Conservation (phyloP, 2,888 invertebrate species). For the Drosophila fulvimacula region DNA sequence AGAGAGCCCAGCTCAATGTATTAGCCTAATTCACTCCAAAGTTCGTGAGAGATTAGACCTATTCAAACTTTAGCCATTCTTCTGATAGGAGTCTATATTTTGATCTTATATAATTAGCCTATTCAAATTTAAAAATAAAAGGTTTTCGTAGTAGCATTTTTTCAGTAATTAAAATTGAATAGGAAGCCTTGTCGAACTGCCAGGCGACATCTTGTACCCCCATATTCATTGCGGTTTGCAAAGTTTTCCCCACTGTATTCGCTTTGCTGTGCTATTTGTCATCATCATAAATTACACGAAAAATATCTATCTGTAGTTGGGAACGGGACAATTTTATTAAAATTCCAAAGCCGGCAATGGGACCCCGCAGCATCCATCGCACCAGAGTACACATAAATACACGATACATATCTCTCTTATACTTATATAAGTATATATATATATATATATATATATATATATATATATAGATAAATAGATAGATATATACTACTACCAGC, state of each 20-base stretch:
- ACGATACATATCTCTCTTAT: slow-evolving; percentile 5
- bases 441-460: neutral
- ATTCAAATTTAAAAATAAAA: too few relatives aligned
- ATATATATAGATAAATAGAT: too few relatives aligned
- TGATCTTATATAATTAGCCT: too few relatives aligned
- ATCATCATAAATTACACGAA: slow-evolving; percentile 79
- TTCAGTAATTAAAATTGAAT: neutral
- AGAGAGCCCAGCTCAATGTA: neutral
- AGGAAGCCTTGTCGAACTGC: neutral
- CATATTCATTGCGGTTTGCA: neutral
- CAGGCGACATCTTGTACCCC: neutral
- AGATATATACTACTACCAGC: neutral
- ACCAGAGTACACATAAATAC: slow-evolving; percentile 51
- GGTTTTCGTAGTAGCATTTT: too few relatives aligned
- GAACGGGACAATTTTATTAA: slow-evolving; percentile 79
- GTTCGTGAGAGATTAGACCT: too few relatives aligned
- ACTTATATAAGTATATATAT: slow-evolving; percentile 36
- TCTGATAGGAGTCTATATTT: too few relatives aligned
- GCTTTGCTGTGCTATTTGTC: slow-evolving; percentile 56
- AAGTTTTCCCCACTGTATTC: neutral
- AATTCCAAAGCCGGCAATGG: slow-evolving; percentile 66
- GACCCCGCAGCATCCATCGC: slow-evolving; percentile 42
- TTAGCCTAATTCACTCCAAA: too few relatives aligned
- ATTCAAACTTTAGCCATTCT: too few relatives aligned
- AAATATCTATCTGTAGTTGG: slow-evolving; percentile 81